phyloP scores from a whole-genome alignment of 2,888 invertebrate genomes.

The Mellilla xanthometata region DNA sequence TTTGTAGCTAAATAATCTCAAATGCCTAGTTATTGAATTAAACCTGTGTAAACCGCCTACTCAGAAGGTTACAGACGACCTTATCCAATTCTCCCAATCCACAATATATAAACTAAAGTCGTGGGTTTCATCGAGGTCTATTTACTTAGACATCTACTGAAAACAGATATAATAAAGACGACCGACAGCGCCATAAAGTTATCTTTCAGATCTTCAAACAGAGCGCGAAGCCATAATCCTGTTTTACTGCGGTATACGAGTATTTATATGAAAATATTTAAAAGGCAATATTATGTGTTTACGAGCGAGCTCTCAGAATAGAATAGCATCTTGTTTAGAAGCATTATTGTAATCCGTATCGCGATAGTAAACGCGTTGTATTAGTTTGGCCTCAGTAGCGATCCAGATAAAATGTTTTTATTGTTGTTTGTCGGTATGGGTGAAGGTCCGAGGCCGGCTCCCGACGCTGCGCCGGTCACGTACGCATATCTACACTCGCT shows the following conservation, averaged over 20 bases:
- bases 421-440: conserved; percentile 28
- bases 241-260: conserved; percentile 14
- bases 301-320: conserved; percentile 8
- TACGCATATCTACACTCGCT: conserved; percentile 44
- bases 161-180: conserved; percentile 7
- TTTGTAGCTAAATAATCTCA: too few relatives aligned
- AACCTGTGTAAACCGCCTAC: too few relatives aligned
- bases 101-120: background rate
- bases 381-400: conserved; percentile 26
- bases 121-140: conserved; percentile 3
- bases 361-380: conserved; percentile 24
- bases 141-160: background rate
- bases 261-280: conserved; percentile 5
- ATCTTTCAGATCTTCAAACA: conserved; percentile 12
- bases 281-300: conserved; percentile 7
- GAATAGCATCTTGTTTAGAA: conserved; percentile 19
- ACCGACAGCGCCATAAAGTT: conserved; percentile 7
- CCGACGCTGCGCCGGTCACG: conserved; percentile 59
- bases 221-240: conserved; percentile 1
- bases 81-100: conserved; percentile 7
- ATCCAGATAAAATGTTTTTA: conserved; percentile 35
- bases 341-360: conserved; percentile 26
- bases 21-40: too few relatives aligned
- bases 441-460: conserved; percentile 49
- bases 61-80: conserved; percentile 8